A percentile compares a stretch with the other conserved stretches of the same genome.
Conservation (phyloP, 2,888 invertebrate species). For the Epirrhoe tristata region DNA sequence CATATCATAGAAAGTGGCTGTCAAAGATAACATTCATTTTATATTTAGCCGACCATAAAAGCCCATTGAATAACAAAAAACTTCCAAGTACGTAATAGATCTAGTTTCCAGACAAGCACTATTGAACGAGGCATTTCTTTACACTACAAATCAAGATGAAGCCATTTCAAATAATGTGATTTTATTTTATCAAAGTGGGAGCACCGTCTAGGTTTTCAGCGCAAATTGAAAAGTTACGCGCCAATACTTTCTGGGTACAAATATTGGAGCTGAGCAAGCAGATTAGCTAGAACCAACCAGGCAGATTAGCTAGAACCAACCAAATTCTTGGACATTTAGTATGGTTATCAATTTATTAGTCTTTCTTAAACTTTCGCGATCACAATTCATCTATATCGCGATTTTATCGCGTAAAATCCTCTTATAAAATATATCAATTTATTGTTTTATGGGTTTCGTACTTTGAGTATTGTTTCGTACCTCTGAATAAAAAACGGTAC, state of each 20-base stretch:
- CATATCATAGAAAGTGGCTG: no score
- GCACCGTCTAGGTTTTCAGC: conserved; percentile 24
- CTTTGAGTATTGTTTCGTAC: no score
- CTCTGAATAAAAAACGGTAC: no score
- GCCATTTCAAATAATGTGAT: conserved; percentile 34
- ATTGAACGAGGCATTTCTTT: conserved; percentile 26
- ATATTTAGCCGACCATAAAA: background rate
- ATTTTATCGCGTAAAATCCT: no score
- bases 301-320: no score
- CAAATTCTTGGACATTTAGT: conserved; percentile 10
- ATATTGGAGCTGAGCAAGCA: conserved; percentile 24
- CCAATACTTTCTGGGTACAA: conserved; percentile 29
- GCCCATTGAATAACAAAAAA: conserved; percentile 3
- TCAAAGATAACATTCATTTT: background rate
- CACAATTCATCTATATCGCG: no score
- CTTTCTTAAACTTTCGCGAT: no score
- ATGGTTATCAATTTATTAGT: no score
- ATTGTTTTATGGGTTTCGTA: no score
- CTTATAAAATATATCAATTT: no score
- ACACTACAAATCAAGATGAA: conserved; percentile 33
- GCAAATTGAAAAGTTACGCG: conserved; percentile 31
- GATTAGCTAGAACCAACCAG: conserved; percentile 24
- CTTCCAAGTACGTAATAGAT: conserved; percentile 6
- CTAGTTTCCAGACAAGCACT: conserved; percentile 11
- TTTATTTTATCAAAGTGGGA: conserved; percentile 26